These are phyloP conservation scores for Hormaphis cornu DNA, from an alignment of 1,140 invertebrate genomes.

Conservation along the genomic window DNA sequence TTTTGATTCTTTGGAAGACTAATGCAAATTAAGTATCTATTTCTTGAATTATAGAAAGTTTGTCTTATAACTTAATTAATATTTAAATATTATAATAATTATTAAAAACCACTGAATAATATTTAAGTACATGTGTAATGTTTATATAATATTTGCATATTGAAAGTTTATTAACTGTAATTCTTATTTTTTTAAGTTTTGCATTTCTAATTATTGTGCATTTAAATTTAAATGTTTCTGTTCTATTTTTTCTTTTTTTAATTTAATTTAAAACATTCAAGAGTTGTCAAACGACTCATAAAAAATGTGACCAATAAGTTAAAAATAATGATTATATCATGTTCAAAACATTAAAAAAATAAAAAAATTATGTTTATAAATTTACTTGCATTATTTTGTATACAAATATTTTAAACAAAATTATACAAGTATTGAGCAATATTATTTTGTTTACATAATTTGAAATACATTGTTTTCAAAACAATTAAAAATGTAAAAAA, in stretches of 20 bases:
- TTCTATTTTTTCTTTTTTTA: too few species aligned
- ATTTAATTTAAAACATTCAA: not conserved
- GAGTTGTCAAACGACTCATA: not conserved
- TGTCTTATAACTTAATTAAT: not conserved
- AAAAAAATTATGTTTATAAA: conserved; percentile 11
- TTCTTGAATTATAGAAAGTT: not conserved
- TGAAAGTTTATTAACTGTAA: too few species aligned
- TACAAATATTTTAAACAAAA: not conserved
- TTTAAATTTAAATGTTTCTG: too few species aligned
- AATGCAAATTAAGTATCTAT: not conserved
- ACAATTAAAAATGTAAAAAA: not conserved
- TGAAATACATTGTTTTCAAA: not conserved
- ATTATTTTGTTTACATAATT: not conserved
- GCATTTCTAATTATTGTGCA: too few species aligned
- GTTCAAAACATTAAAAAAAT: not conserved
- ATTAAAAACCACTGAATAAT: not conserved
- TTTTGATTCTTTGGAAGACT: conserved; percentile 25
- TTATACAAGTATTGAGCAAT: conserved; percentile 17
- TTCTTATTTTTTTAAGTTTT: too few species aligned
- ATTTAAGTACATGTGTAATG: too few species aligned
- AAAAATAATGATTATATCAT: not conserved
- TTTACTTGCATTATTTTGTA: not conserved
- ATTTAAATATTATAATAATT: not conserved
- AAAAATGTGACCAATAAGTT: not conserved
- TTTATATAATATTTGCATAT: not conserved